These are phyloP conservation scores for Mystacornis crossleyi DNA, from an alignment of 2,113 vertebrate species.

Conservation along the genomic window DNA sequence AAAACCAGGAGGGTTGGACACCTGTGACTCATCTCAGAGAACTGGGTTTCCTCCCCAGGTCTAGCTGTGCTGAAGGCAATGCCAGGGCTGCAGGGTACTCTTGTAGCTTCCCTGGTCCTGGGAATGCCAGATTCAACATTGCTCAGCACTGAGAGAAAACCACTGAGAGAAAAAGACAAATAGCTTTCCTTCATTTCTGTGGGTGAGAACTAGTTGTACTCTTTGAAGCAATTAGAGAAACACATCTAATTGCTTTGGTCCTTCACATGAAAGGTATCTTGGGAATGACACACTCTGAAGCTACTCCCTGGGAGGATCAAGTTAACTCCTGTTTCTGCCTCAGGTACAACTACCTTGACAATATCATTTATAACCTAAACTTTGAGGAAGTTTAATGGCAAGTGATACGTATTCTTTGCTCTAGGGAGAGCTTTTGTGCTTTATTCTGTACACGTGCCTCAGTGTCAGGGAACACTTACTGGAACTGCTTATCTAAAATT, in stretches of 20 bases:
- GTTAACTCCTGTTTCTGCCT: not conserved
- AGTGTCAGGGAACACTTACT: not conserved
- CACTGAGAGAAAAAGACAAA: too few relatives aligned
- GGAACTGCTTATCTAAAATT: not conserved
- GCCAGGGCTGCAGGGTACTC: not conserved
- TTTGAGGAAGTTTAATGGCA: not conserved
- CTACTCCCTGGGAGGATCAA: not conserved
- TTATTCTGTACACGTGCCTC: not conserved
- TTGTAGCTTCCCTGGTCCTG: not conserved
- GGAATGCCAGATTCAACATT: not conserved
- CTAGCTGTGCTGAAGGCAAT: not conserved
- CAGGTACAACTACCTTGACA: not conserved
- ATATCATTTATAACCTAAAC: not conserved
- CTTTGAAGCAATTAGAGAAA: not conserved
- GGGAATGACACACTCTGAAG: not conserved
- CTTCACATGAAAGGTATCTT: not conserved
- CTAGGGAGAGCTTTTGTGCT: not conserved
- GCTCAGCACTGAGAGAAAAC: accelerated
- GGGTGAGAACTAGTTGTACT: not conserved
- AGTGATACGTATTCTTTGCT: not conserved
- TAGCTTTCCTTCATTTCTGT: not conserved
- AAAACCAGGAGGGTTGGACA: not conserved
- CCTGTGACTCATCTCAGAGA: not conserved
- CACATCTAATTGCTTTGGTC: not conserved
- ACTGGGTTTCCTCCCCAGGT: not conserved